Percentiles rank a stretch among this genome's conserved stretches.
Evolutionary conservation across 2,888 invertebrate species (phyloP).

Genomic region (Tachina grossa): DNA sequence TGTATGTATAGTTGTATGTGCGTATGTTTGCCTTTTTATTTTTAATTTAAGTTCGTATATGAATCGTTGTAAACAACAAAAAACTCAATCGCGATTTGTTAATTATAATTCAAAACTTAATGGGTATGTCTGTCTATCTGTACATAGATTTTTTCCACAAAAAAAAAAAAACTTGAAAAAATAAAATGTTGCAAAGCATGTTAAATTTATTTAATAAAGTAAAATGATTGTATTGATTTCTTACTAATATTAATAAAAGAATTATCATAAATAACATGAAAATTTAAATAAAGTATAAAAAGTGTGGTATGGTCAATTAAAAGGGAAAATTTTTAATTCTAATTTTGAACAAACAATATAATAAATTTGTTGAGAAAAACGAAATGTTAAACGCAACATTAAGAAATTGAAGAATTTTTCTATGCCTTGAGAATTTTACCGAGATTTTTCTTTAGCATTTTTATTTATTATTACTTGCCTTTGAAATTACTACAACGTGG

Average conservation of each 20-base stretch:
- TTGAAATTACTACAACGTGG: too few relatives aligned
- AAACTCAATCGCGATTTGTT: conserved; percentile 50
- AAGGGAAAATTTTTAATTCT: conserved; percentile 4
- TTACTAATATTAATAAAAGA: conserved; percentile 44
- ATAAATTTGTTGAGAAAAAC: conserved; percentile 3
- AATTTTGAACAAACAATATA: background rate
- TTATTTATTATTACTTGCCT: too few relatives aligned
- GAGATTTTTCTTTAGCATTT: too few relatives aligned
- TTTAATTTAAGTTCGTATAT: background rate
- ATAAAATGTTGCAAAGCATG: conserved; percentile 39
- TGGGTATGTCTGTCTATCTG: background rate
- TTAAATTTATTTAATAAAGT: conserved; percentile 65
- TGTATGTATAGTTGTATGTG: too few relatives aligned
- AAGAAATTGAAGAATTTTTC: too few relatives aligned
- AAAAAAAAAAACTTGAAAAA: background rate
- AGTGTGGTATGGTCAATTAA: conserved; percentile 61
- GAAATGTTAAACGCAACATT: too few relatives aligned
- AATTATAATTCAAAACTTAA: conserved; percentile 15
- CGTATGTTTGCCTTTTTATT: too few relatives aligned
- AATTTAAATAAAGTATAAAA: conserved; percentile 20
- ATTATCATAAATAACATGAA: conserved; percentile 16
- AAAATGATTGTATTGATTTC: conserved; percentile 58
- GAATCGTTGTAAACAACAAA: background rate
- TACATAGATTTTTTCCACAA: conserved; percentile 2
- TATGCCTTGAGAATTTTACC: too few relatives aligned